Conservation (phyloP, 1,140 invertebrate species). For the Ptiloglossa arizonensis region DNA sequence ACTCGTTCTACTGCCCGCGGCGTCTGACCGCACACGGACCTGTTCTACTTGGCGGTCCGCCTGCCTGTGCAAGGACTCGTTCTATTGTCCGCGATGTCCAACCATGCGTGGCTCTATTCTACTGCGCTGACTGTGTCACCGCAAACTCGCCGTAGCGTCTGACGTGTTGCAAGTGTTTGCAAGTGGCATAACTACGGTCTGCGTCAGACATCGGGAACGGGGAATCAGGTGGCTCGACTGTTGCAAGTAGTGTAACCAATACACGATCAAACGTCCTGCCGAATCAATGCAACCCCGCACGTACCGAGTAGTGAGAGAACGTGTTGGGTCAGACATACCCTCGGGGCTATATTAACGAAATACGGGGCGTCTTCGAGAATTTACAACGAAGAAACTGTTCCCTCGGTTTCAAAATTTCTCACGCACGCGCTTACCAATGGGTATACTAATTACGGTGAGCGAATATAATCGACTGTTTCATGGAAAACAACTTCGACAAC, state of each 20-base stretch:
- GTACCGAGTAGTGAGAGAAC: not conserved
- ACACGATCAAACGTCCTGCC: not conserved
- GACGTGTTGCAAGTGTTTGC: rapidly evolving
- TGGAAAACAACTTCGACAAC: too few relatives aligned
- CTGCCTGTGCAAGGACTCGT: not conserved
- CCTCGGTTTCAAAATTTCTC: too few relatives aligned
- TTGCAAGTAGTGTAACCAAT: not conserved
- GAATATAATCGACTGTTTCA: too few relatives aligned
- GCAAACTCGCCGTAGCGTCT: too few relatives aligned
- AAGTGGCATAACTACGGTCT: not conserved
- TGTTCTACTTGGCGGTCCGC: not conserved
- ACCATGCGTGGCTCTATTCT: not conserved
- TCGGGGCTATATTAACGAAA: too few relatives aligned
- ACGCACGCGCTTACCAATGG: too few relatives aligned
- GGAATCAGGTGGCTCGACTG: not conserved
- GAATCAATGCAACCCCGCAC: too few relatives aligned
- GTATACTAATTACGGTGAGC: too few relatives aligned
- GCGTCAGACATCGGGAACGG: not conserved
- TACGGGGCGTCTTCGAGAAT: too few relatives aligned
- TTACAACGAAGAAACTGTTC: too few relatives aligned
- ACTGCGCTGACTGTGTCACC: not conserved
- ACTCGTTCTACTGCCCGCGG: not conserved
- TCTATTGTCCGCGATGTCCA: not conserved
- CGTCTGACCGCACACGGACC: not conserved
- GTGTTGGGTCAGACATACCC: not conserved